Conservation (phyloP, 2,888 invertebrate genomes). For the Tineola bisselliella region DNA sequence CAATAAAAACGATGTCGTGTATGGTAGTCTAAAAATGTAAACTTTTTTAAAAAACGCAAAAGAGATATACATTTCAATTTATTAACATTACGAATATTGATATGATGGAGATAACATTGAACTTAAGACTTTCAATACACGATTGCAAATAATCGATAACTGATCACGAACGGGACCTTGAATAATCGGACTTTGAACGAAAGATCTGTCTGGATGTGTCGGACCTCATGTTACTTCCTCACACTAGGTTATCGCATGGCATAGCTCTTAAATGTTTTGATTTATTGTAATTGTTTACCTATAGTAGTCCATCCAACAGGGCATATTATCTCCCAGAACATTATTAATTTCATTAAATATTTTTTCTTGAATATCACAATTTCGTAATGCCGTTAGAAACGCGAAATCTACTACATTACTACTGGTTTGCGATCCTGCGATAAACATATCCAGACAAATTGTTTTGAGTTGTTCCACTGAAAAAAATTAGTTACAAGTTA, state of each 20-base stretch:
- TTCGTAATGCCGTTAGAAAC: slow-evolving; percentile 63
- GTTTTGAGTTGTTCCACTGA: slow-evolving; percentile 52
- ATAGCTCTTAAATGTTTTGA: too few relatives aligned
- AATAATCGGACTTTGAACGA: too few relatives aligned
- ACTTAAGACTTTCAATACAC: too few relatives aligned
- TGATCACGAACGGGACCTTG: too few relatives aligned
- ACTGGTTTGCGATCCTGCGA: slow-evolving; percentile 79
- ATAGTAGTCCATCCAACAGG: slow-evolving; percentile 41
- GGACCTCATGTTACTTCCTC: too few relatives aligned
- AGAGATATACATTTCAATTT: too few relatives aligned
- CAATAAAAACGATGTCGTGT: slow-evolving; percentile 64
- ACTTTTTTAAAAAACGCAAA: too few relatives aligned
- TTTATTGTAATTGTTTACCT: slow-evolving; percentile 25
- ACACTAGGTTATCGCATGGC: too few relatives aligned
- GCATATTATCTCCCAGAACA: slow-evolving; percentile 52
- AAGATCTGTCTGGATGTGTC: too few relatives aligned
- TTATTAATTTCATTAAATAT: slow-evolving; percentile 70
- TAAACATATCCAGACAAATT: slow-evolving; percentile 73
- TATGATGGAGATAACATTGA: too few relatives aligned
- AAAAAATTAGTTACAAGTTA: slow-evolving; percentile 15
- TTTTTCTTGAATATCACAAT: slow-evolving; percentile 67
- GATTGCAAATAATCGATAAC: too few relatives aligned
- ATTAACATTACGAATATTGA: too few relatives aligned
- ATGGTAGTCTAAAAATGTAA: slow-evolving; percentile 46
- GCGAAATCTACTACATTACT: slow-evolving; percentile 72